These are phyloP conservation scores for Acanthurus lineatus DNA, from an alignment of 2,797 vertebrate genomes.

Conservation along the genomic window DNA sequence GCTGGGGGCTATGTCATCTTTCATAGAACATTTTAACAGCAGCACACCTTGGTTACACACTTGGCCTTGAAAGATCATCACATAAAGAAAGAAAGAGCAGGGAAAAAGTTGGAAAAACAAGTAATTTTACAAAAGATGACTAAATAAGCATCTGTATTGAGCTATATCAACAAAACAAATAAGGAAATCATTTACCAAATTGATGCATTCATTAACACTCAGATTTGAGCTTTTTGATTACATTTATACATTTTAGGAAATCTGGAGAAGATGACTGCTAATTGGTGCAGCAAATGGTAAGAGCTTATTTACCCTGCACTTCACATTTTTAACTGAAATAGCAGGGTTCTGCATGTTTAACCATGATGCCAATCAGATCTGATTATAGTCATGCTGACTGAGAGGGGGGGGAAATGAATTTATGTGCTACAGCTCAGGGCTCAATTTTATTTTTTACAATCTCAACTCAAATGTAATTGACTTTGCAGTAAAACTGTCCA, in stretches of 20 bases:
- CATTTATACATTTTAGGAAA: conserved; percentile 12
- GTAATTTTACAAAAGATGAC: neutral
- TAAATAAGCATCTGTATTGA: neutral
- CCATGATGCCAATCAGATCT: conserved; percentile 32
- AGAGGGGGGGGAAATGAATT: neutral
- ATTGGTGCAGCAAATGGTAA: conserved; percentile 16
- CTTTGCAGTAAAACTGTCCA: neutral
- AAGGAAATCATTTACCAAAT: neutral
- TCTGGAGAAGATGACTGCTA: conserved; percentile 23
- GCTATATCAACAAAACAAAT: neutral
- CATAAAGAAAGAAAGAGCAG: neutral
- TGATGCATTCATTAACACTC: conserved; percentile 3
- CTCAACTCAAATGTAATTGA: conserved; percentile 3
- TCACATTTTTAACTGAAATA: conserved; percentile 30
- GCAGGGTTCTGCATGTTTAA: conserved; percentile 17
- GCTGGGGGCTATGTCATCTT: neutral
- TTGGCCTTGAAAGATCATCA: neutral
- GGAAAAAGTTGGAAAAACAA: neutral
- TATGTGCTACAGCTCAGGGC: neutral
- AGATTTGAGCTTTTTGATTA: neutral
- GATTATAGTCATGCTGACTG: conserved; percentile 23
- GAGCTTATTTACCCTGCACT: conserved; percentile 19
- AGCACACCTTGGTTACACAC: neutral
- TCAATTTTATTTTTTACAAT: conserved; percentile 9
- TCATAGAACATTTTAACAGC: neutral